Base-by-base conservation (phyloP, 2,888 invertebrate genomes). In the Odontomyia ornata region DNA sequence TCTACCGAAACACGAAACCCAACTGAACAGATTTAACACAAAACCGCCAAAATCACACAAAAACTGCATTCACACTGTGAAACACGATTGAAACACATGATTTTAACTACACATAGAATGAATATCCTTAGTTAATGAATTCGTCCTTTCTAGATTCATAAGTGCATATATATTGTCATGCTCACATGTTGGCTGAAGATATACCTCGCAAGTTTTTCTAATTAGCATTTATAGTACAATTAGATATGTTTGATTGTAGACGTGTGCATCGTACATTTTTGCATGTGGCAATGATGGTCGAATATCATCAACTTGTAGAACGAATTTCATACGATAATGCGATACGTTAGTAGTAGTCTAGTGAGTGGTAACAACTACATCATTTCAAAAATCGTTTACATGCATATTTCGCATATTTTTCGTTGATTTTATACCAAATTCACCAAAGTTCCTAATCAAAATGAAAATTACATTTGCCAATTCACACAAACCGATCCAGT, bases 301-400 rank as follows among this genome's bases (percentile, higher is more conserved):
- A 52, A 15, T 52, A 4, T 52, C 52, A 52, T 18, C 13, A n/a
- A n/a, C n/a, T n/a, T n/a, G n/a, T 18, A 18, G n/a, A 52, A 15
- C n/a, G 7, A 15, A 36, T 36, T n/a, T 36, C 36, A 36, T 65
- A 36, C 18, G 36, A 65, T 30, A 36, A 65, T 30, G 52, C 23
- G n/a, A 60, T 30, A 73, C 30, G 36, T 60, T 60, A 52, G n/a
- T 72, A 52, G 73, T 73, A 73, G 73, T 36, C 15, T 71, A 73
- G 23, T 57, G 73, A 60, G 36, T 71, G 52, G 47, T 67, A 67
- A 67, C 36, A 71, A 60, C 43, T 43, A 43, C 18, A 67, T 67
- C 52, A 52, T 60, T 57, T 27, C 23, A 47, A 47, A 43, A 23
- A 28, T 1, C 30, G 23, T 27, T 71, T 71, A 52, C 25, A 28